Percentiles rank a stretch among this genome's conserved stretches.
Evolutionary conservation across 2,797 vertebrate genomes (phyloP).

Genomic region (Enteromius thamalakanensis): DNA sequence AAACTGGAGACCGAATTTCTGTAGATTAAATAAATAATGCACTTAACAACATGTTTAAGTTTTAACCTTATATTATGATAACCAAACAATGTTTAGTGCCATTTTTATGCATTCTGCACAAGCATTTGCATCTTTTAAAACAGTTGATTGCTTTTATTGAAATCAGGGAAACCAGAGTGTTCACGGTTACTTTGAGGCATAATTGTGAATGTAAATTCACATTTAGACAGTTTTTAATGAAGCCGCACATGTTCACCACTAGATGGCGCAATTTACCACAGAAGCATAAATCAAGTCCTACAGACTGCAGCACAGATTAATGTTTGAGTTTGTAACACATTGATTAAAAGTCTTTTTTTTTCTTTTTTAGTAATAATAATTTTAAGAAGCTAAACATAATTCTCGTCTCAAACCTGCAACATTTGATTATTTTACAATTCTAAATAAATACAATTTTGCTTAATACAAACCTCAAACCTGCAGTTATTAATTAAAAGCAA

Average conservation of each 20-base stretch:
- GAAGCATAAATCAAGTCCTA: neutral
- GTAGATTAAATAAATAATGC: neutral
- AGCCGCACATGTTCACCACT: neutral
- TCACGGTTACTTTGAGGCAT: neutral
- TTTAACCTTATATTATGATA: neutral
- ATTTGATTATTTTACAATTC: neutral
- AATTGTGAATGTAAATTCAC: neutral
- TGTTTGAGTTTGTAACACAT: neutral
- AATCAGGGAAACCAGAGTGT: neutral
- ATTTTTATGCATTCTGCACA: neutral
- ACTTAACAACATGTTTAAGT: neutral
- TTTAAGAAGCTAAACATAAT: neutral
- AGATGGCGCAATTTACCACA: constrained; percentile 27
- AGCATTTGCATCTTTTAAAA: neutral
- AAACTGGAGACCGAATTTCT: neutral
- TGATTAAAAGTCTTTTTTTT: too few species aligned
- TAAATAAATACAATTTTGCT: neutral
- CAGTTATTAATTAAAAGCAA: neutral
- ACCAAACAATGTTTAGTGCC: neutral
- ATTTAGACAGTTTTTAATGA: neutral
- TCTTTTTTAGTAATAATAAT: neutral
- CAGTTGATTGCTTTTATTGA: neutral
- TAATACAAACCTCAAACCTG: neutral
- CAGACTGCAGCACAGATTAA: neutral
- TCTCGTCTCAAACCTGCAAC: too few species aligned